Conservation (phyloP, 2,797 vertebrate species). For the Gymnothorax javanicus region DNA sequence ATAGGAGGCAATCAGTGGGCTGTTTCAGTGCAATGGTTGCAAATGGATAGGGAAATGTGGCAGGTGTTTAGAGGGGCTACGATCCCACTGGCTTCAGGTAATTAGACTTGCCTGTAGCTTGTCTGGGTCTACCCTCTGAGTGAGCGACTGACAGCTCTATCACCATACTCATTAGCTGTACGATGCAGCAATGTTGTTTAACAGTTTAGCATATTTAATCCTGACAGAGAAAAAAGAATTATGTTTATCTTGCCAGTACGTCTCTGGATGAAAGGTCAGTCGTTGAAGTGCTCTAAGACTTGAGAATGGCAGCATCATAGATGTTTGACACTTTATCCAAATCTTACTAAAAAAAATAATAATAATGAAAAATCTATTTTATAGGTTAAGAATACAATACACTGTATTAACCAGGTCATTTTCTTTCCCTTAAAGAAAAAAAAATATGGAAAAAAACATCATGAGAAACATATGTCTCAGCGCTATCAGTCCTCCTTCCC, state of each 20-base stretch:
- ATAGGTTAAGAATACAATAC: too few species aligned
- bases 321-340: too few species aligned
- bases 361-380: too few species aligned
- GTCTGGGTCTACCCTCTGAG: neutral
- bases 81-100: neutral
- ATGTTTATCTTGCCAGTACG: too few species aligned
- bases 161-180: neutral
- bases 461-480: neutral
- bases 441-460: neutral
- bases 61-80: neutral
- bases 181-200: neutral
- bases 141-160: neutral
- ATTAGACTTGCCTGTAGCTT: neutral
- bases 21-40: neutral
- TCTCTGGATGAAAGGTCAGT: too few species aligned
- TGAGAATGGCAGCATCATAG: too few species aligned
- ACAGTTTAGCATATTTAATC: neutral
- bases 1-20: neutral
- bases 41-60: neutral
- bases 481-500: neutral
- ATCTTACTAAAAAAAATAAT: too few species aligned
- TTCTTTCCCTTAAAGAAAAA: neutral
- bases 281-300: too few species aligned
- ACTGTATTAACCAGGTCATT: too few species aligned
- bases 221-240: too few species aligned